These are phyloP conservation scores for Mya arenaria DNA, from an alignment of 1,140 invertebrate genomes.

Conservation along the genomic window DNA sequence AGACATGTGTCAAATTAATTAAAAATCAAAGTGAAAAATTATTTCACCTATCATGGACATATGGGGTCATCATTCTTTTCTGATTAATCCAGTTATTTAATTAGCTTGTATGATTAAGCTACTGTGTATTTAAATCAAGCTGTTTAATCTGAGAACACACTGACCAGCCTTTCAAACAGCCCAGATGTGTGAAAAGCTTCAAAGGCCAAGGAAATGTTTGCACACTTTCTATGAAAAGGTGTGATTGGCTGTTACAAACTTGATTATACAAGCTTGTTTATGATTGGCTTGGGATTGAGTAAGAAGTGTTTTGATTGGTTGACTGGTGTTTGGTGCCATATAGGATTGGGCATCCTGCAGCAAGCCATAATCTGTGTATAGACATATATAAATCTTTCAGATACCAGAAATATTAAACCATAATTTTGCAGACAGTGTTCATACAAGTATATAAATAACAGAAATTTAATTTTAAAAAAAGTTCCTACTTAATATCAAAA, in stretches of 20 bases:
- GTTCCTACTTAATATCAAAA: too few relatives aligned
- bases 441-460: too few relatives aligned
- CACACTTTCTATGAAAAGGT: not conserved
- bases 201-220: not conserved
- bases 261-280: too few relatives aligned
- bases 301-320: constrained; percentile 9
- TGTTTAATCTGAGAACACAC: not conserved
- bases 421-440: too few relatives aligned
- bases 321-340: not conserved
- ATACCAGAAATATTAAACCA: not conserved
- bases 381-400: not conserved
- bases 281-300: too few relatives aligned
- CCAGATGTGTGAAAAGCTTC: constrained; percentile 18
- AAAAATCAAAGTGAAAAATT: not conserved
- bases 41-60: too few relatives aligned
- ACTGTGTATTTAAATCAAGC: too few relatives aligned
- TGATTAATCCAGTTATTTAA: too few relatives aligned
- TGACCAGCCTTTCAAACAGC: not conserved
- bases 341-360: not conserved
- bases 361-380: not conserved
- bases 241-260: too few relatives aligned
- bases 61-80: too few relatives aligned
- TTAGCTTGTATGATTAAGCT: too few relatives aligned
- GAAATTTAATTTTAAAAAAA: too few relatives aligned
- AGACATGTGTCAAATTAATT: not conserved